Base-by-base conservation (phyloP, 2,888 invertebrate species). In the Tetramorium bicarinatum region DNA sequence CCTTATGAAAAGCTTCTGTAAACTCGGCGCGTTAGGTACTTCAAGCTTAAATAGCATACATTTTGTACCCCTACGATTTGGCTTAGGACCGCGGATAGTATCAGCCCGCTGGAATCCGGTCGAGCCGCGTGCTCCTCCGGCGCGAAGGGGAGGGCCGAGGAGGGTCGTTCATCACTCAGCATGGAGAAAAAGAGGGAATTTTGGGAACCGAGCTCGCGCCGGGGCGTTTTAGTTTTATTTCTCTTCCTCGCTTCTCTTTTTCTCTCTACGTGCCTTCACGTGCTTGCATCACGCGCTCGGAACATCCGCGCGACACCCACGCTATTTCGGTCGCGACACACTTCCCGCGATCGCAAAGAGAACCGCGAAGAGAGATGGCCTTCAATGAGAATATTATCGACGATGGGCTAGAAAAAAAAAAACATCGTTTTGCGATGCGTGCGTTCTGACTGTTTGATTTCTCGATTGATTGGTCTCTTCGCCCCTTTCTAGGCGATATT, bases 1-100 rank as follows among this genome's bases (percentile, higher is more conserved):
- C 96, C 72, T 96, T 96, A 15, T 96, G 95, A 52, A 96, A 94
- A 0, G 94, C 87, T 1, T 97, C 97, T 34, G 29, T 47, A 15
- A 47, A 47, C 15, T 15, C 11, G 3, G 3, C 66, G 13, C 15
- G 4, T 44, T 3, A 13, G 44, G n/a, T 66, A 44, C 1, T 7
- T 7, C 11, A 25, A 25, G 25, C 25, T 66, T 47, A 18, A 66
- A 66, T 44, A 25, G n/a, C 47, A 49, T n/a, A 49, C n/a, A 1
- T 49, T 69, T 25, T 29, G 13, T 11, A 7, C 9, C 18, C 6
- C n/a, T 49, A 49, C n/a, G 4, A 15, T 34, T 54, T 52, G 18
- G 38, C 21, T 62, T 41, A 25, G 21, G 25, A 29, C 34, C 52
- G 21, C 18, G 64, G 62, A 18, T 54, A 41, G n/a, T 44, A 77